Conservation (phyloP, 1,140 invertebrate species). For the Drosophila nigrodunni region DNA sequence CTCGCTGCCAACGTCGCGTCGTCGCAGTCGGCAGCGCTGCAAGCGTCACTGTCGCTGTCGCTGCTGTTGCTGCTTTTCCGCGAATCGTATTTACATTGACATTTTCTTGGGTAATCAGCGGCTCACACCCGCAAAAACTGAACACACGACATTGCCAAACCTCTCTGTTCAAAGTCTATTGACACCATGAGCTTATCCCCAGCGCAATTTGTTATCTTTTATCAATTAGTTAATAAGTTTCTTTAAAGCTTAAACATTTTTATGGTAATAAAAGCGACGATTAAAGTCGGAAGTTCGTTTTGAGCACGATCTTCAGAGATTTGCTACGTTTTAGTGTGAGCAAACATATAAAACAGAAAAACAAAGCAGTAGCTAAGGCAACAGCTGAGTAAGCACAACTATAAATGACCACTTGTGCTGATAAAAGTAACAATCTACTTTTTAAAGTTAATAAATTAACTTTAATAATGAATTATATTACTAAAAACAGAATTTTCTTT, state of each 20-base stretch:
- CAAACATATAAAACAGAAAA: neutral
- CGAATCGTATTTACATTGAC: conserved; percentile 71
- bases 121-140: conserved; percentile 43
- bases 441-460: too few species aligned
- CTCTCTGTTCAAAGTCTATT: conserved; percentile 28
- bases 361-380: neutral
- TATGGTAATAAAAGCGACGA: too few species aligned
- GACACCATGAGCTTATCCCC: conserved; percentile 19
- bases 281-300: conserved; percentile 25
- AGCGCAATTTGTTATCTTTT: neutral
- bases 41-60: neutral
- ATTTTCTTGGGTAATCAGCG: conserved; percentile 71
- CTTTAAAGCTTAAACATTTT: neutral
- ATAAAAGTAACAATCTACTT: too few species aligned
- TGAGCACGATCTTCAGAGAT: conserved; percentile 21
- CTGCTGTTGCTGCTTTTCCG: conserved; percentile 55
- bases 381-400: neutral
- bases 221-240: conserved; percentile 1
- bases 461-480: too few species aligned
- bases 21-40: too few species aligned
- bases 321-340: conserved; percentile 5
- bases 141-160: conserved; percentile 50
- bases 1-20: neutral
- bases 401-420: too few species aligned
- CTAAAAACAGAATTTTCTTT: too few species aligned